Conservation (phyloP, 2,113 vertebrate genomes). For the Siphamia tubifer region DNA sequence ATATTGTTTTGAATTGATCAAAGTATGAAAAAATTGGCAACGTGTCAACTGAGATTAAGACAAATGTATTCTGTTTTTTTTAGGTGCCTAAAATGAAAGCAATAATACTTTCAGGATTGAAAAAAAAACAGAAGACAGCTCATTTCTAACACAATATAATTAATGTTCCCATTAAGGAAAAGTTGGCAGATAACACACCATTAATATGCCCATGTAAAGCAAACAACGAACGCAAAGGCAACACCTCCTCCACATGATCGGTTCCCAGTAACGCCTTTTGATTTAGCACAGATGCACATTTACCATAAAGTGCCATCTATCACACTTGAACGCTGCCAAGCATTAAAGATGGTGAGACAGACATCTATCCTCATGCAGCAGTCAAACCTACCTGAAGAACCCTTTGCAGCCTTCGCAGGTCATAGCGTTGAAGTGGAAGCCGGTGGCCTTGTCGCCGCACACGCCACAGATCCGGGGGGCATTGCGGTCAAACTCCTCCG, state of each 20-base stretch:
- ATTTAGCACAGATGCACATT: not conserved
- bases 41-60: too few species aligned
- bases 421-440: slow-evolving; percentile 98
- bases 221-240: not conserved
- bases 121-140: not conserved
- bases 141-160: too few species aligned
- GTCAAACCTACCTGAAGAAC: slow-evolving; percentile 89
- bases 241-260: not conserved
- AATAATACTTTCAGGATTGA: not conserved
- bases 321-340: too few species aligned
- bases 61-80: too few species aligned
- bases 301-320: too few species aligned
- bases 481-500: slow-evolving; percentile 85
- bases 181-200: not conserved
- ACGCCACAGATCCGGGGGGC: slow-evolving; percentile 91
- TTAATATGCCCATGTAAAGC: not conserved
- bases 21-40: too few species aligned
- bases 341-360: too few species aligned
- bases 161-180: not conserved
- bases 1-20: too few species aligned
- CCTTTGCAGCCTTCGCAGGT: slow-evolving; percentile 98
- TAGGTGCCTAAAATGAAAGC: not conserved
- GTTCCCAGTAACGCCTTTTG: not conserved
- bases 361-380: too few species aligned
- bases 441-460: slow-evolving; percentile 93